Evolutionary conservation across 2,113 vertebrate genomes (phyloP).

Genomic region (Orycteropus afer): DNA sequence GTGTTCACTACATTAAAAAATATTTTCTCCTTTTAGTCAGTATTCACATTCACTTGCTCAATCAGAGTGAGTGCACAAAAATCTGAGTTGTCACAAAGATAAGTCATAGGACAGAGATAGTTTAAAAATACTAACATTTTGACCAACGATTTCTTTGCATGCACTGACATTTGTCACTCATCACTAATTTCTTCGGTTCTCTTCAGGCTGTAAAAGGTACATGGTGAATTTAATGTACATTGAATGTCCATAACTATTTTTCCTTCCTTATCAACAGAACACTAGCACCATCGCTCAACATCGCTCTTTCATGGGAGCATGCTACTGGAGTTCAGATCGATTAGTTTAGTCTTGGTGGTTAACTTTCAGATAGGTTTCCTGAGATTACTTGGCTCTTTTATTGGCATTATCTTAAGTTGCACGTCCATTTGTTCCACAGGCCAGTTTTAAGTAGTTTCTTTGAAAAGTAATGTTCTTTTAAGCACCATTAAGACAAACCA

Average conservation of each 20-base stretch:
- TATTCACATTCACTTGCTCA: not conserved
- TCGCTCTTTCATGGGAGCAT: not conserved
- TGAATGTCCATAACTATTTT: not conserved
- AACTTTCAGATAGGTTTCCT: conserved; percentile 27
- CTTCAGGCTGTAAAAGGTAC: not conserved
- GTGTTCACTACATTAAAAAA: not conserved
- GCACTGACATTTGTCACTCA: not conserved
- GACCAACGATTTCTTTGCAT: not conserved
- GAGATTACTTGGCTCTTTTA: conserved; percentile 25
- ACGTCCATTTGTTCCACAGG: conserved; percentile 16
- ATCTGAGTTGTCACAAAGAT: not conserved
- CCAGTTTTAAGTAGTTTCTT: conserved; percentile 51
- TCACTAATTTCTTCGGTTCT: not conserved
- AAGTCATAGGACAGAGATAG: no score
- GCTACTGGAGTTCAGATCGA: not conserved
- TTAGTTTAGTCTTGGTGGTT: not conserved
- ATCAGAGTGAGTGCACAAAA: not conserved
- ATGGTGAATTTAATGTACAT: not conserved
- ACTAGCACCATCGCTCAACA: not conserved
- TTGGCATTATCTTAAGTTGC: not conserved
- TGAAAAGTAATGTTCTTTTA: conserved; percentile 44
- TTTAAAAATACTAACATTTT: not conserved
- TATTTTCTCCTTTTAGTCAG: not conserved
- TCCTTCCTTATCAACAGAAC: not conserved
- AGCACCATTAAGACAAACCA: not conserved